These are phyloP conservation scores for Chauna torquata DNA, from an alignment of 2,113 vertebrate genomes.

Conservation along the genomic window DNA sequence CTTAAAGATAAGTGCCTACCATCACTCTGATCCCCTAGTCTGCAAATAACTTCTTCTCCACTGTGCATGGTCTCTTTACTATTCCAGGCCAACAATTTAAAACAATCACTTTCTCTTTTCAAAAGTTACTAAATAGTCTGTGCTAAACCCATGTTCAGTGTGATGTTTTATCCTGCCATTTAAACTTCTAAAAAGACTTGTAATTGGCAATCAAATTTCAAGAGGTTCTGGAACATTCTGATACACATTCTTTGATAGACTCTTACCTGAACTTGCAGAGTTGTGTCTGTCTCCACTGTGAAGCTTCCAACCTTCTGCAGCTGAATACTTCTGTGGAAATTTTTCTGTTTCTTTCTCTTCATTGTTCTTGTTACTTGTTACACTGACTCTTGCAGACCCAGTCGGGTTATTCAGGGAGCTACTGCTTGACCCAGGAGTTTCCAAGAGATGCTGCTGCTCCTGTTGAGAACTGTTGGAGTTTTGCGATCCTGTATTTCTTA, in stretches of 20 bases:
- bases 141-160: background rate
- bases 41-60: background rate
- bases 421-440: slow-evolving; percentile 46
- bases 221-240: background rate
- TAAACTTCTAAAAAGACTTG: background rate
- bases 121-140: background rate
- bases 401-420: slow-evolving; percentile 49
- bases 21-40: background rate
- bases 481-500: background rate
- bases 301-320: background rate
- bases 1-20: background rate
- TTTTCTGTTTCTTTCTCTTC: background rate
- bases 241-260: no score
- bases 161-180: background rate
- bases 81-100: background rate
- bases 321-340: background rate
- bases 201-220: background rate
- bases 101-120: background rate
- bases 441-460: slow-evolving; percentile 62
- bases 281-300: background rate
- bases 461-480: background rate
- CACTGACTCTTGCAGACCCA: background rate
- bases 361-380: background rate
- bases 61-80: background rate
- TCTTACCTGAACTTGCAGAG: slow-evolving; percentile 49